Base-by-base conservation (phyloP, 2,888 invertebrate genomes). In the Agrotis ipsilon region DNA sequence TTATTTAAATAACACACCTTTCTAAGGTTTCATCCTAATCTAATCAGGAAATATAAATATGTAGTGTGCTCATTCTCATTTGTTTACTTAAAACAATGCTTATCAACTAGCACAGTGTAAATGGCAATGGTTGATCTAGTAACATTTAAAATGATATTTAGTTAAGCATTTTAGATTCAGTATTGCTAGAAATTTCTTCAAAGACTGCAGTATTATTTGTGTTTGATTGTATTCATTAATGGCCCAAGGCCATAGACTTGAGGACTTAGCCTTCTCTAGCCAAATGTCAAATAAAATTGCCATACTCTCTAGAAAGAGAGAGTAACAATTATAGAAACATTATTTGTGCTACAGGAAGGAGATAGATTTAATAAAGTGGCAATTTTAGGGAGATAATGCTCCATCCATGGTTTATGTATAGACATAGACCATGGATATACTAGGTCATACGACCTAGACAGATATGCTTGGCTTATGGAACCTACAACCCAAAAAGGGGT, bases 21-120 rank as follows among this genome's bases (percentile, higher is more conserved):
- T 24, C 27, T 46, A 21, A 49, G 19, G 24, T 65, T 65, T 63
- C 27, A 46, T 48, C 43, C 19, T 79, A 46, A 79, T 79, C 74
- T 79, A 64, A 82, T 54, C 52, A 68, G 83, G 67, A 82, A 83
- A 67, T 64, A 1, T 64, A 1, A 63, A 24, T 43, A 58, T 21
- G 14, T 46, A 55, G 51, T 46, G 4, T 54, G 24, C 55, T 43
- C 18, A 43, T 32, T 67, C 59, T 46, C n/a, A 58, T 61, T 75
- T 77, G 57, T 75, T 81, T 61, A 61, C 32, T 27, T 57, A 68
- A 76, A 68, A 49, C 46, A 46, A 61, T 46, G 57, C 75, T 76
- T 76, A 81, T 81, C 81, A 67, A 27, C 16, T 54, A 43, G 51
- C 51, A 75, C 75, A 49, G 43, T 52, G 0, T 48, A 57, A 54